These are phyloP conservation scores for Nomada ferruginata DNA, from an alignment of 2,888 invertebrate genomes.

Conservation along the genomic window DNA sequence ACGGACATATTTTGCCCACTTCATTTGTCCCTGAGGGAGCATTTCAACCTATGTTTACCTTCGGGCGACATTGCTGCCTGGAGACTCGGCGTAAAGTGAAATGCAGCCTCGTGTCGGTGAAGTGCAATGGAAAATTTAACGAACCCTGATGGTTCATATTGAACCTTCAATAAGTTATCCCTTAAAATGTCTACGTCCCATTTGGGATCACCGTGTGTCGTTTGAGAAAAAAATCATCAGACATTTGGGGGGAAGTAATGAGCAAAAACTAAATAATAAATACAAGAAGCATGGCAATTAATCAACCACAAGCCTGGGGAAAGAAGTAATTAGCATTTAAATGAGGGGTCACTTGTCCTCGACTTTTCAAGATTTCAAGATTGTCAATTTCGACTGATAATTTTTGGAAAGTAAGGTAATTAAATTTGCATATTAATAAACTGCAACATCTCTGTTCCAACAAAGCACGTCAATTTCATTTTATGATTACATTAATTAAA, in stretches of 20 bases:
- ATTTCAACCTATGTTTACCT: constrained; percentile 64
- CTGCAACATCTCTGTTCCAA: background rate
- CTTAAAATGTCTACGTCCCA: background rate
- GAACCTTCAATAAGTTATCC: constrained; percentile 22
- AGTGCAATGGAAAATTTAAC: constrained; percentile 60
- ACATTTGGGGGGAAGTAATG: background rate
- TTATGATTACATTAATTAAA: too few species aligned
- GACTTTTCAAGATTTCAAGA: background rate
- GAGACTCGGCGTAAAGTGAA: constrained; percentile 59
- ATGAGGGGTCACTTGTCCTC: background rate
- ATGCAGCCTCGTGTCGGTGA: constrained; percentile 54
- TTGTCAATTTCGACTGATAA: background rate
- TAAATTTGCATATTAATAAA: background rate
- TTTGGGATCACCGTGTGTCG: background rate
- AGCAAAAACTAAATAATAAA: too few species aligned
- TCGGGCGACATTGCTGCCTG: constrained; percentile 60
- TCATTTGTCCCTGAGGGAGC: constrained; percentile 69
- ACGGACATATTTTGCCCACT: constrained; percentile 66
- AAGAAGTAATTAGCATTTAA: background rate
- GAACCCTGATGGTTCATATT: constrained; percentile 33
- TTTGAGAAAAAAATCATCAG: background rate
- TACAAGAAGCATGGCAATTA: background rate
- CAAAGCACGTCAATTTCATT: background rate
- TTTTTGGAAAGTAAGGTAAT: background rate
- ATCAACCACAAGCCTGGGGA: background rate